Base-by-base conservation (phyloP, 2,888 invertebrate genomes). In the Cantharis rufa region DNA sequence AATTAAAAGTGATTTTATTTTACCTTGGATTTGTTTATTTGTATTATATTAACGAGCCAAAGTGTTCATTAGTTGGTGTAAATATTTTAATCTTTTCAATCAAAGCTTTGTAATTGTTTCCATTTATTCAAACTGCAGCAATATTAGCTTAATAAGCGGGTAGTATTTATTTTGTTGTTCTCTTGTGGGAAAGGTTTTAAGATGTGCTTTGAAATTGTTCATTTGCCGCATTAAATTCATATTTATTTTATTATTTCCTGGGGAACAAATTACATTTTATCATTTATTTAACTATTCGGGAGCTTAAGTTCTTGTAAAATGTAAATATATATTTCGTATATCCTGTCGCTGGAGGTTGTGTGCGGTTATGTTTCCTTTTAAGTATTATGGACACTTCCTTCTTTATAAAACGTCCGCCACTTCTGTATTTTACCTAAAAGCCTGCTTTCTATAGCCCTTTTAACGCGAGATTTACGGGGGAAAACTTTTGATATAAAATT, bases 331-430 rank as follows among this genome's bases (percentile, higher is more conserved):
- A 70, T 70, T 70, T 70, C 7, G 13, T 62, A 21, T 71, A 63
- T 70, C 21, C 21, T 71, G 62, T 62, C 63, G 18, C 64, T 66
- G n/a, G 16, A 62, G 70, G n/a, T 71, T 61, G 21, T 70, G 71
- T 71, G 71, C 27, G 64, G 71, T 64, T 64, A 32, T 72, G 72
- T 68, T 72, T 72, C 72, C 72, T 72, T 72, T 72, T 72, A 72
- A 72, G 72, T 72, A 18, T 64, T 68, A 69, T 61, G 27, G 24
- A 61, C 72, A 69, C 32, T 72, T 72, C 72, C 72, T 72, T 72
- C 72, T 72, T 72, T 69, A 7, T 66, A 66, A 66, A 18, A 24
- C 64, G 64, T 66, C 13, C 13, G 21, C 21, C 24, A 66, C 64
- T 66, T 66, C 64, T 66, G 15, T 21, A n/a, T 66, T 66, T 11